Conservation (phyloP, 35 echinoderm and acorn worm genomes). For the Lytechinus pictus region DNA sequence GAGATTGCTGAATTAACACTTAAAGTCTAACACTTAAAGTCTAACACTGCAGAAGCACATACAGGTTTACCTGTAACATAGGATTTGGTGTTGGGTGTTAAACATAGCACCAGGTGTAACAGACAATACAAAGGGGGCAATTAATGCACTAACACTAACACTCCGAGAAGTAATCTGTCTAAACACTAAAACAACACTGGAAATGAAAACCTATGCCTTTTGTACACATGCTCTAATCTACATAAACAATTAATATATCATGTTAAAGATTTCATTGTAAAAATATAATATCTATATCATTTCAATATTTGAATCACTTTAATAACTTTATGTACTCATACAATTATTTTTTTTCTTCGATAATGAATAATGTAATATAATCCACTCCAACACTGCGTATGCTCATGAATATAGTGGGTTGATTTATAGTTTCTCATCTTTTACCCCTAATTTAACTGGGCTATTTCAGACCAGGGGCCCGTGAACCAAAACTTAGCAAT, state of each 20-base stretch:
- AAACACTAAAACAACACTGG: neutral
- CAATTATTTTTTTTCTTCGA: neutral
- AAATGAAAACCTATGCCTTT: neutral
- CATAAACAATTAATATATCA: neutral
- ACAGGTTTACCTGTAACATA: neutral
- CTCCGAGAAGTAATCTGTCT: neutral
- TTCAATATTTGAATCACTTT: neutral
- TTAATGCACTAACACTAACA: neutral
- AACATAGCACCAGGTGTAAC: neutral
- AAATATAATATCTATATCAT: slow-evolving; percentile 15
- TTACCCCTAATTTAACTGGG: no score
- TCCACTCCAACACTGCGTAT: neutral
- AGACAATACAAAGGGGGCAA: neutral
- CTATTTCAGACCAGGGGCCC: no score
- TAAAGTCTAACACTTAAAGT: neutral
- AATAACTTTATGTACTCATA: neutral
- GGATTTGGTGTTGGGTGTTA: neutral
- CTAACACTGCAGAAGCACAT: neutral
- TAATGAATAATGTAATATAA: no score
- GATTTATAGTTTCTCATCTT: neutral
- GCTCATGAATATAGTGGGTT: neutral
- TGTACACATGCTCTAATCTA: neutral
- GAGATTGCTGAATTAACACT: neutral
- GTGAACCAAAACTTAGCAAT: no score
- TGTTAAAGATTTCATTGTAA: neutral